Conservation (phyloP, 2,113 vertebrate genomes). For the Conger conger region DNA sequence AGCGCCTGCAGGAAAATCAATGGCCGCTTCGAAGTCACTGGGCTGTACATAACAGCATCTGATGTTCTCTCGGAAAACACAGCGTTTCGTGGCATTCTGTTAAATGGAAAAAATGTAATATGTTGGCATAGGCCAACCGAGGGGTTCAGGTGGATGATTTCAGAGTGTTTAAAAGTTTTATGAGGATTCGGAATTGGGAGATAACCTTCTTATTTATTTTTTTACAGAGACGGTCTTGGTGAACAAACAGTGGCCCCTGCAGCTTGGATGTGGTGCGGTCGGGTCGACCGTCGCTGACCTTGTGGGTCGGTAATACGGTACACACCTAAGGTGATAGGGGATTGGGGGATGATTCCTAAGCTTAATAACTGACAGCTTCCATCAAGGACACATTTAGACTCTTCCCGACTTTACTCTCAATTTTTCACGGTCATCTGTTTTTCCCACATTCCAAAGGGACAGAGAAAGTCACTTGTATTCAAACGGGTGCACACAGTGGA, state of each 20-base stretch:
- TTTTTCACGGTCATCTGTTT: not conserved
- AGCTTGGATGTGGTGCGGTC: not conserved
- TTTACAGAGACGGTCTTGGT: not conserved
- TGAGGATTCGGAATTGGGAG: not conserved
- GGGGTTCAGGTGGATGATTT: not conserved
- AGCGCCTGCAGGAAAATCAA: not conserved
- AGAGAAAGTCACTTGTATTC: no score
- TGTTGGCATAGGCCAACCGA: not conserved
- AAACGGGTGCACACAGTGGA: not conserved
- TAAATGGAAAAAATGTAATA: not conserved
- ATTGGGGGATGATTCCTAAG: slow-evolving; percentile 74
- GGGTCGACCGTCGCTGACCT: not conserved
- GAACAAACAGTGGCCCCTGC: not conserved
- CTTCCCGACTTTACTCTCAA: not conserved
- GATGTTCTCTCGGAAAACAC: not conserved
- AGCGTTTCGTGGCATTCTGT: not conserved
- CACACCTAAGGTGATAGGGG: not conserved
- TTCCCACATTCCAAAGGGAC: not conserved
- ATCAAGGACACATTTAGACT: slow-evolving; percentile 65
- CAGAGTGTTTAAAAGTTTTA: not conserved
- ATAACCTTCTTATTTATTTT: not conserved
- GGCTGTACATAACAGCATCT: not conserved
- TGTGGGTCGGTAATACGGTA: not conserved
- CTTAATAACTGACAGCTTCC: slow-evolving; percentile 92
- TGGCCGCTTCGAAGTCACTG: not conserved